These are phyloP conservation scores for Telenomus remus DNA, from an alignment of 1,140 invertebrate species.

Conservation along the genomic window DNA sequence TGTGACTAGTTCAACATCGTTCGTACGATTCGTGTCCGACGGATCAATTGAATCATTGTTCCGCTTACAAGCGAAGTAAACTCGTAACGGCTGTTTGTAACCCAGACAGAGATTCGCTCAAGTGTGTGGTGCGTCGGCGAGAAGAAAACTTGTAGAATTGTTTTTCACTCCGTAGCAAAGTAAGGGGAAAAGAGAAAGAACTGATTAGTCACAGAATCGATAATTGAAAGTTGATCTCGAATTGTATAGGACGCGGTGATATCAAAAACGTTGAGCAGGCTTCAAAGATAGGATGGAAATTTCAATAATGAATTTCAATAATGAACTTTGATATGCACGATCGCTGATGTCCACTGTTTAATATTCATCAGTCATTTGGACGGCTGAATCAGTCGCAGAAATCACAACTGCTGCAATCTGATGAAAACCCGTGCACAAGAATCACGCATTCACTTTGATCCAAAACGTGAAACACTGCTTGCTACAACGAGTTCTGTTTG, in stretches of 20 bases:
- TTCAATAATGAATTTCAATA: background rate
- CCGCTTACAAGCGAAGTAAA: slow-evolving; percentile 9
- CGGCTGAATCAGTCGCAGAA: background rate
- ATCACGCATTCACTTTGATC: slow-evolving; percentile 15
- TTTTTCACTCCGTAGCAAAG: background rate
- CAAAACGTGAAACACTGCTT: slow-evolving; percentile 6
- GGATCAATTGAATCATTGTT: slow-evolving; percentile 44
- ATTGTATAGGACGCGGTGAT: too few relatives aligned
- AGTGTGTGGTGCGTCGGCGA: background rate
- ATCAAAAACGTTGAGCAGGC: too few relatives aligned
- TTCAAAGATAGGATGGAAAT: background rate
- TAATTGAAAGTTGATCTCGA: too few relatives aligned
- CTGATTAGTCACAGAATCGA: too few relatives aligned
- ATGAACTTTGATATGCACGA: background rate
- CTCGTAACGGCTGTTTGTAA: slow-evolving; percentile 5
- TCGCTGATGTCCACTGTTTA: background rate
- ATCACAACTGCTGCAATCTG: background rate
- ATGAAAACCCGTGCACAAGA: slow-evolving; percentile 1
- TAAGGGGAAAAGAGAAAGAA: too few relatives aligned
- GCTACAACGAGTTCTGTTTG: background rate
- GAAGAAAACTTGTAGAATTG: background rate
- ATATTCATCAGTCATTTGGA: slow-evolving; percentile 8
- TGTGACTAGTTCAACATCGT: slow-evolving; percentile 28
- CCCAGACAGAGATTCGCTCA: background rate
- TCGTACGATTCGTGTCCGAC: slow-evolving; percentile 28